Evolutionary conservation across 2,113 vertebrate genomes (phyloP).

Genomic region (Piprites chloris): DNA sequence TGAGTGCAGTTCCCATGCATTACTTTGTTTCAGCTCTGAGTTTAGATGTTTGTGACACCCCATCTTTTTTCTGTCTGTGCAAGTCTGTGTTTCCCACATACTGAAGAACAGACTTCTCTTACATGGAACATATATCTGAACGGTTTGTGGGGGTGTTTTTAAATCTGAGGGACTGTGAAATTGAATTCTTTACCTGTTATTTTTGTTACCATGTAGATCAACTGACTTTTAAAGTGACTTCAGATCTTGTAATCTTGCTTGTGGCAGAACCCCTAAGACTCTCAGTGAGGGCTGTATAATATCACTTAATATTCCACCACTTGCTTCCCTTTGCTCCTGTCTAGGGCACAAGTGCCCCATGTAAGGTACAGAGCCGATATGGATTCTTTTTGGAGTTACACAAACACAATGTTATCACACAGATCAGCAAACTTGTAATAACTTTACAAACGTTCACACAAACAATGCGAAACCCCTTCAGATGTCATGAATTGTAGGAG

Average conservation of each 20-base stretch:
- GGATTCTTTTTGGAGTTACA: background rate
- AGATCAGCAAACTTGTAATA: background rate
- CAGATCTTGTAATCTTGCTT: background rate
- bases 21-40: background rate
- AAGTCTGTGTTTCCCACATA: background rate
- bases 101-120: background rate
- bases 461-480: background rate
- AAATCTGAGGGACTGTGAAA: background rate
- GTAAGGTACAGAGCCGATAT: background rate
- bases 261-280: background rate
- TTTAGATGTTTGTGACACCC: background rate
- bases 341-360: background rate
- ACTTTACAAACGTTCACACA: background rate
- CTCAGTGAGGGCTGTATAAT: background rate
- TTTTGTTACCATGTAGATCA: background rate
- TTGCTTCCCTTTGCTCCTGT: background rate
- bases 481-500: background rate
- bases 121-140: background rate
- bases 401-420: background rate
- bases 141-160: background rate
- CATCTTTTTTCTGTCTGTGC: background rate
- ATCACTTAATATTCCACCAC: background rate
- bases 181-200: background rate
- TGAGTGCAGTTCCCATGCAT: background rate
- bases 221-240: background rate